Evolutionary conservation across 2,888 invertebrate genomes (phyloP), one percentile per base, ranked within the genome.

Genomic region (Apocheima hispidaria): DNA sequence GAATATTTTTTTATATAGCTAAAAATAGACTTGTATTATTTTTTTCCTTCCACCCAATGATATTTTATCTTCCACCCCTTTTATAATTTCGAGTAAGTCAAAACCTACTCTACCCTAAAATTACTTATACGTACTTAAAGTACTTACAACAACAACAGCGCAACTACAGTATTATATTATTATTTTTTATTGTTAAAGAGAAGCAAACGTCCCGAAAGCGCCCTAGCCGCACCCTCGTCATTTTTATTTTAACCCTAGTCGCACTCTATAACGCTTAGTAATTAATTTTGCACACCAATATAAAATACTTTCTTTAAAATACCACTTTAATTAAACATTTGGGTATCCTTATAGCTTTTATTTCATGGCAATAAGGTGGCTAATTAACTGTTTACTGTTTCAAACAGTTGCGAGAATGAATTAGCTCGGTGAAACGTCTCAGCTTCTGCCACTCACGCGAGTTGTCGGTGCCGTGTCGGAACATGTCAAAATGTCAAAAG

Each of bases 261-360:
- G 12, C 10, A 10, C 30, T 30, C 10, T 30, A 30, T 33, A 33
- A 12, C 12, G n/a, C n/a, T 4, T 12, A 44, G 57, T 62, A 50
- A 76, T 78, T 72, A 74, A 75, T 75, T 77, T 74, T 66, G 71
- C 70, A 66, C 66, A 70, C 73, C 54, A 69, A 70, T 70, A 66
- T 16, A 40, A 50, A 64, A 57, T 52, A 41, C 64, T 69, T 71
- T 70, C 68, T 68, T 51, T 66, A 43, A 38, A 30, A n/a, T 28
- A 43, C 20, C 26, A 38, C 30, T 60, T 35, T 18, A 46, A 53
- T 23, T 16, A 5, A 4, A 16, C 12, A 9, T 40, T 48, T 35
- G 26, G 4, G 10, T 14, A 41, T 14, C 38, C 10, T 14, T 23
- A 28, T 30, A 51, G 46, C 43, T 65, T 61, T 67, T 73, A 70